These are phyloP conservation scores for Heliangelus exortis DNA, from an alignment of 2,797 vertebrate species.

Conservation along the genomic window DNA sequence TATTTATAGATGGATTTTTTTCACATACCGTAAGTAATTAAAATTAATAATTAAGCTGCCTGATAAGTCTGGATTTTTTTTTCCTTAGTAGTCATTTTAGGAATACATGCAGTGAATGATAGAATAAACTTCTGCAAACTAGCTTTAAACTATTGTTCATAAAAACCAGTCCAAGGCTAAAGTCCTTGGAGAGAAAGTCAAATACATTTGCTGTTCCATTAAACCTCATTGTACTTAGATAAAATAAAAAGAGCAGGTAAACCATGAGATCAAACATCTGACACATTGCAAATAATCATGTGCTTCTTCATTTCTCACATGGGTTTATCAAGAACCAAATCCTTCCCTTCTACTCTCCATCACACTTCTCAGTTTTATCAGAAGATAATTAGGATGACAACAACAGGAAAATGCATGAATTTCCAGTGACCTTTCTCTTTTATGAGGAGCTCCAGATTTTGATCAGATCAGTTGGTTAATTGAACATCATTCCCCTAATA, in stretches of 20 bases:
- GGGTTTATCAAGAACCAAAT: neutral
- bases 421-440: neutral
- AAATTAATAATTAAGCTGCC: neutral
- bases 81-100: neutral
- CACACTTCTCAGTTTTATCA: neutral
- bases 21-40: neutral
- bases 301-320: neutral
- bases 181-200: neutral
- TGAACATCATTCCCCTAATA: slow-evolving; percentile 1
- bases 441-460: neutral
- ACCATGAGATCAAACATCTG: neutral
- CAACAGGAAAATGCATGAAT: neutral
- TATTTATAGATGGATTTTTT: neutral
- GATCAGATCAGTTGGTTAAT: slow-evolving; percentile 29
- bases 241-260: neutral
- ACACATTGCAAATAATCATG: neutral
- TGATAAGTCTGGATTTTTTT: neutral
- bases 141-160: neutral
- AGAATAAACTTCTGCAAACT: neutral
- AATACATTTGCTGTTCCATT: neutral
- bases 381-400: slow-evolving; percentile 1
- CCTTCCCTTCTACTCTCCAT: neutral
- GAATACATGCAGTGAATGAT: neutral
- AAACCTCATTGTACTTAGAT: neutral
- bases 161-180: neutral